Percentiles rank a stretch among this genome's conserved stretches.
Evolutionary conservation across 2,888 invertebrate genomes (phyloP).

Genomic region (Clunio marinus): DNA sequence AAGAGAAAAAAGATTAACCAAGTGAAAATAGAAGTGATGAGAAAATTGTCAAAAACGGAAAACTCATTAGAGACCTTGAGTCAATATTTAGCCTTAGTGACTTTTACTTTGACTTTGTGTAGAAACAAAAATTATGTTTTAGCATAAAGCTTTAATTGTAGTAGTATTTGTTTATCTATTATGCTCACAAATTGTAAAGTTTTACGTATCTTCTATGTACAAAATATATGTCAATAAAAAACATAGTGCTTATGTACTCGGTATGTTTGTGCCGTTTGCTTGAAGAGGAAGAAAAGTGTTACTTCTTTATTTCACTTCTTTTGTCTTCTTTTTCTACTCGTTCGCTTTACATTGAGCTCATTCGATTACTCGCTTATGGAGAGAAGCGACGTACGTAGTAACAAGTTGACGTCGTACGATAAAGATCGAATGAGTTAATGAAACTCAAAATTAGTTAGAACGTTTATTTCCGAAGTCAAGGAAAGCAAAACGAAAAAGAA

Average conservation of each 20-base stretch:
- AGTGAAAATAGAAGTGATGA: too few species aligned
- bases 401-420: too few species aligned
- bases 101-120: not conserved
- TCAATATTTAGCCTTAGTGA: not conserved
- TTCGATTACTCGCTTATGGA: too few species aligned
- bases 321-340: too few species aligned
- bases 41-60: not conserved
- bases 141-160: slow-evolving; percentile 27
- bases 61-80: slow-evolving; percentile 27
- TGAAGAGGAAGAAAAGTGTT: not conserved
- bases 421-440: too few species aligned
- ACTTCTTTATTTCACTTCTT: not conserved
- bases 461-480: not conserved
- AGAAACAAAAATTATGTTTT: slow-evolving; percentile 20
- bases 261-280: too few species aligned
- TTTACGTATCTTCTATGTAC: slow-evolving; percentile 26
- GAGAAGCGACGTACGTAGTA: not conserved
- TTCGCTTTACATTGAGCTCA: too few species aligned
- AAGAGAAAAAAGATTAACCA: not conserved
- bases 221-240: slow-evolving; percentile 33
- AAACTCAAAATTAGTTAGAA: not conserved
- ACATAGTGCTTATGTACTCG: not conserved
- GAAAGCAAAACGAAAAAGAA: too few species aligned
- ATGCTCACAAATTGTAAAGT: slow-evolving; percentile 25
- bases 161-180: slow-evolving; percentile 25